Conservation (phyloP, 2,797 vertebrate genomes). For the Sebastes goodei region DNA sequence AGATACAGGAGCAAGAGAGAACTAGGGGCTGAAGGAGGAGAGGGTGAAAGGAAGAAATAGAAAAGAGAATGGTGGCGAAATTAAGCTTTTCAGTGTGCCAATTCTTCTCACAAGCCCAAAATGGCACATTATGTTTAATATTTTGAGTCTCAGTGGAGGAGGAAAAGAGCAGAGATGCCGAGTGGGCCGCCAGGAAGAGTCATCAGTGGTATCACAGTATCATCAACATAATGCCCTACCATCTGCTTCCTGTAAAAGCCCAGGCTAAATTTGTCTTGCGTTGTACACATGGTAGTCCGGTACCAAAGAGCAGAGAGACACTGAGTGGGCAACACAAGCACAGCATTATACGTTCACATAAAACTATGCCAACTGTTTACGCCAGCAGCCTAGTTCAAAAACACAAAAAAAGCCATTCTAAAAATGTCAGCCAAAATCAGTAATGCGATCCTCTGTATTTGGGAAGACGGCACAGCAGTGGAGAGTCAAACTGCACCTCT, state of each 20-base stretch:
- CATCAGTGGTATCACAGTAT: conserved; percentile 69
- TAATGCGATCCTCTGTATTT: conserved; percentile 27
- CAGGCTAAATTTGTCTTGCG: conserved; percentile 67
- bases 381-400: conserved; percentile 52
- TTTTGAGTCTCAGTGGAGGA: conserved; percentile 60
- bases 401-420: conserved; percentile 44
- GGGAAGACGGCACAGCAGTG: conserved; percentile 29
- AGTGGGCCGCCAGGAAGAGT: conserved; percentile 72
- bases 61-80: conserved; percentile 35
- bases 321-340: conserved; percentile 65
- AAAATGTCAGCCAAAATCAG: conserved; percentile 52
- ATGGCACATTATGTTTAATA: conserved; percentile 62
- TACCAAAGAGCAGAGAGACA: conserved; percentile 58
- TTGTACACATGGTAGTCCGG: conserved; percentile 60
- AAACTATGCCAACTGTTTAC: conserved; percentile 64
- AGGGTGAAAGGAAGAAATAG: conserved; percentile 24
- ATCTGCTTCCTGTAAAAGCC: conserved; percentile 75
- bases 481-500: conserved; percentile 47
- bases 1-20: conserved; percentile 16
- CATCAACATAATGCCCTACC: conserved; percentile 69
- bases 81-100: conserved; percentile 27
- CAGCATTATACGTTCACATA: conserved; percentile 39
- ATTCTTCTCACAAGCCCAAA: conserved; percentile 40
- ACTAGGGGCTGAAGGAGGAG: background rate
- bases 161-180: conserved; percentile 65